These are phyloP conservation scores for Peromyscus attwateri DNA, from an alignment of 2,797 vertebrate species.

Conservation along the genomic window DNA sequence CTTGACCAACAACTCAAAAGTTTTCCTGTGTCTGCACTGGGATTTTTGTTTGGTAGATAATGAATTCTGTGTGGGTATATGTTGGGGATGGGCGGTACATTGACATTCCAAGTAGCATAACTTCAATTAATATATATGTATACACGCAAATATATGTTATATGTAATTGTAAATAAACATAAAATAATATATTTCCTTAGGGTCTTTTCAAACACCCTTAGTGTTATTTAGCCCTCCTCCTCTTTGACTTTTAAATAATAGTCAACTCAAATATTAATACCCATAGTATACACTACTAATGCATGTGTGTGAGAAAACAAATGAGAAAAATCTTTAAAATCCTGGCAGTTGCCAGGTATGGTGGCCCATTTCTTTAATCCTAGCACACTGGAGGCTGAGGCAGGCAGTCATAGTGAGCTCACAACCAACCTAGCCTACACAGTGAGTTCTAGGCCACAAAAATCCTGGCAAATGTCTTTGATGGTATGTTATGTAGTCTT, in stretches of 20 bases:
- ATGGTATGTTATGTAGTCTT: not conserved
- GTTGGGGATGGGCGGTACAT: rapidly evolving
- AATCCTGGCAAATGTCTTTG: not conserved
- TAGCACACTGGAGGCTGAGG: not conserved
- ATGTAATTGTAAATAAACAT: not conserved
- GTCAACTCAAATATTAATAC: not conserved
- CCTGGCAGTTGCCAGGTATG: not conserved
- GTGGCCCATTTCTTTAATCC: not conserved
- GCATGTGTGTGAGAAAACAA: not conserved
- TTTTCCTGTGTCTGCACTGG: not conserved
- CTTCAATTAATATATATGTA: not conserved
- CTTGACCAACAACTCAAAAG: not conserved
- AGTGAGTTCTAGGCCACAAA: not conserved
- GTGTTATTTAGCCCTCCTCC: not conserved
- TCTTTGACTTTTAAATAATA: not conserved
- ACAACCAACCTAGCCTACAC: no score
- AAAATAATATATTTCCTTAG: not conserved
- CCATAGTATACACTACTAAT: not conserved
- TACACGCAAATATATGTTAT: not conserved
- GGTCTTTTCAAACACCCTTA: not conserved
- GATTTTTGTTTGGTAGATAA: not conserved
- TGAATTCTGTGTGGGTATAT: not conserved
- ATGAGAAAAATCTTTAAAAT: constrained; percentile 4
- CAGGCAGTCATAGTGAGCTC: not conserved
- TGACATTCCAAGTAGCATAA: not conserved